Conservation (phyloP, 2,888 invertebrate species). For the Calameuta filiformis region DNA sequence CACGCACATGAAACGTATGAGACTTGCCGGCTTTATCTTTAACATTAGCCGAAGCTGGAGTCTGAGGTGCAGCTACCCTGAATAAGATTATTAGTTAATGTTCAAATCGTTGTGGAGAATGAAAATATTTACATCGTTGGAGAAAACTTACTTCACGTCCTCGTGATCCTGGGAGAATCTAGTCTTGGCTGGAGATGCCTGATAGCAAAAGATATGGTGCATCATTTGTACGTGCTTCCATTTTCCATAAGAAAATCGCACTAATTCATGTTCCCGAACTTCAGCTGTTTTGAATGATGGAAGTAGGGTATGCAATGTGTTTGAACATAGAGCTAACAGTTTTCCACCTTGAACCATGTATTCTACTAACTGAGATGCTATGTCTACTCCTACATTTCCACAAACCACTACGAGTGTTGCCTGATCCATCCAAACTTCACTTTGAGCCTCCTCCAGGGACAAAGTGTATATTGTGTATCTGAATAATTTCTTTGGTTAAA, state of each 20-base stretch:
- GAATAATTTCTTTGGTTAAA: slow-evolving; percentile 10
- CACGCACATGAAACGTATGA: slow-evolving; percentile 80
- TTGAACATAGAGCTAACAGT: slow-evolving; percentile 83
- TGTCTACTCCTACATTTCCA: slow-evolving; percentile 76
- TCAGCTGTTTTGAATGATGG: slow-evolving; percentile 88
- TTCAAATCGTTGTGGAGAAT: too few relatives aligned
- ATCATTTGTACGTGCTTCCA: slow-evolving; percentile 88
- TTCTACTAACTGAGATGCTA: slow-evolving; percentile 76
- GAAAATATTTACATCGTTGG: too few relatives aligned
- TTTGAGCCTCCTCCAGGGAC: slow-evolving; percentile 60
- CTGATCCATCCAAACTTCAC: slow-evolving; percentile 74
- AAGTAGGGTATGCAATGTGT: slow-evolving; percentile 80
- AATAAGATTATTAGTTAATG: slow-evolving; percentile 2
- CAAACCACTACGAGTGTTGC: slow-evolving; percentile 81
- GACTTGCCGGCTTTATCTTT: slow-evolving; percentile 68
- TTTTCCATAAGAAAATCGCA: slow-evolving; percentile 84
- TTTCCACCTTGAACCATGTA: slow-evolving; percentile 81
- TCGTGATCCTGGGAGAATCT: slow-evolving; percentile 84
- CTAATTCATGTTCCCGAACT: slow-evolving; percentile 85
- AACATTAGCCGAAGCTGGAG: slow-evolving; percentile 55
- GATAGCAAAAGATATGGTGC: slow-evolving; percentile 90
- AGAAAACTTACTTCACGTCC: slow-evolving; percentile 61
- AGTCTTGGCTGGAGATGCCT: slow-evolving; percentile 85
- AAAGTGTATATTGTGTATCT: slow-evolving; percentile 67
- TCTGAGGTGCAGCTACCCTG: slow-evolving; percentile 29